Percentiles rank a stretch among this genome's conserved stretches.
These are phyloP conservation scores for Paracyclopina nana DNA, from an alignment of 1,140 invertebrate genomes.

Conservation along the genomic window DNA sequence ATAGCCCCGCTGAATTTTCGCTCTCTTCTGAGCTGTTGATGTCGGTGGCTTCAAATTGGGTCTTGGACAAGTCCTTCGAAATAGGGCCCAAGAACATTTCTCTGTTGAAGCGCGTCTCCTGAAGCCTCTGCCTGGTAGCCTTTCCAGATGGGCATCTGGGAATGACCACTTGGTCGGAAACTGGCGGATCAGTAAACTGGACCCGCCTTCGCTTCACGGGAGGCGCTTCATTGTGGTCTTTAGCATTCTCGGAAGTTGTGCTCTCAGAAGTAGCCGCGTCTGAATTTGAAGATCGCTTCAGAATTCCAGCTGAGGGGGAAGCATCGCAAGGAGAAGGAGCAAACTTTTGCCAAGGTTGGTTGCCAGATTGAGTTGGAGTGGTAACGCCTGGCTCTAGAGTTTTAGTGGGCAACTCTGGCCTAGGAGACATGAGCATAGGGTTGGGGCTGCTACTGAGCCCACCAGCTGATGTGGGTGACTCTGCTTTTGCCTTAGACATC, in stretches of 20 bases:
- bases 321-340: conserved; percentile 5
- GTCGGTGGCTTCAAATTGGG: no score
- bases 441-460: not conserved
- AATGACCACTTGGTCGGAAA: conserved; percentile 17
- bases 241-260: not conserved
- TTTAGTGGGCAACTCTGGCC: no score
- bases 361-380: not conserved
- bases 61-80: no score
- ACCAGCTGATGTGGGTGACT: not conserved
- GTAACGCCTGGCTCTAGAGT: no score
- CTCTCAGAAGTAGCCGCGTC: not conserved
- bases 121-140: not conserved
- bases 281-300: not conserved
- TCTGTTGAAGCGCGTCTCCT: not conserved
- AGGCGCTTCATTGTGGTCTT: not conserved
- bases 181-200: conserved; percentile 15
- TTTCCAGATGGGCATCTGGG: not conserved
- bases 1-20: not conserved
- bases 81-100: not conserved
- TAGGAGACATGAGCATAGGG: not conserved
- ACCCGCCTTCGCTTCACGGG: conserved; percentile 10
- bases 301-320: no score
- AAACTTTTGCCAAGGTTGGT: conserved; percentile 9
- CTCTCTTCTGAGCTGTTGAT: not conserved
- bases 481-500: not conserved